Evolutionary conservation across 2,113 vertebrate species (phyloP).

Genomic region (Archocentrus centrarchus): DNA sequence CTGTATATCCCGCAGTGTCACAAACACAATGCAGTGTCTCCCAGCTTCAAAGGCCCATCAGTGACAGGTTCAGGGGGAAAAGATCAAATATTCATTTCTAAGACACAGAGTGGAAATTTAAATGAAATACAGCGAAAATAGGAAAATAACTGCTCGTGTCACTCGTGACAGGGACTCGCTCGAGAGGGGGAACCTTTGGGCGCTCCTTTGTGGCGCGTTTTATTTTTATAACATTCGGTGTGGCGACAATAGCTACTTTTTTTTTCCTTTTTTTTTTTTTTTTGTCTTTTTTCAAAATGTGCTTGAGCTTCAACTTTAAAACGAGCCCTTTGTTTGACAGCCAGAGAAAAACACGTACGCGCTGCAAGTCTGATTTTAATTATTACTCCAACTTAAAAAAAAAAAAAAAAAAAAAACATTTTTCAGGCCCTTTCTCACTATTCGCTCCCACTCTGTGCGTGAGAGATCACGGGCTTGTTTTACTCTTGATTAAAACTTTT

Average conservation of each 20-base stretch:
- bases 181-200: constrained; percentile 64
- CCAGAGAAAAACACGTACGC: constrained; percentile 12
- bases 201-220: constrained; percentile 57
- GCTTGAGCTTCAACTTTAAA: constrained; percentile 38
- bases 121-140: constrained; percentile 76
- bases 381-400: constrained; percentile 45
- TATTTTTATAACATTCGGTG: constrained; percentile 28
- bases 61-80: constrained; percentile 80
- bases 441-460: constrained; percentile 36
- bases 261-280: neutral
- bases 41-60: constrained; percentile 79
- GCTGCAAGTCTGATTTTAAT: constrained; percentile 44
- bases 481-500: constrained; percentile 74
- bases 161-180: constrained; percentile 64
- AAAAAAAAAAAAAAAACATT: neutral
- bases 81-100: constrained; percentile 82
- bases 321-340: constrained; percentile 43
- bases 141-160: constrained; percentile 72
- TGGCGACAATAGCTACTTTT: constrained; percentile 3
- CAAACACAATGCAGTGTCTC: constrained; percentile 74
- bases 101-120: constrained; percentile 78
- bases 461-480: constrained; percentile 57
- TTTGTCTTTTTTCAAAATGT: neutral
- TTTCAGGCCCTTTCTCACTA: constrained; percentile 28
- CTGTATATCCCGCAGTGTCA: constrained; percentile 78